These are phyloP conservation scores for Dromiciops gliroides DNA, from an alignment of 2,113 vertebrate genomes.

Conservation along the genomic window DNA sequence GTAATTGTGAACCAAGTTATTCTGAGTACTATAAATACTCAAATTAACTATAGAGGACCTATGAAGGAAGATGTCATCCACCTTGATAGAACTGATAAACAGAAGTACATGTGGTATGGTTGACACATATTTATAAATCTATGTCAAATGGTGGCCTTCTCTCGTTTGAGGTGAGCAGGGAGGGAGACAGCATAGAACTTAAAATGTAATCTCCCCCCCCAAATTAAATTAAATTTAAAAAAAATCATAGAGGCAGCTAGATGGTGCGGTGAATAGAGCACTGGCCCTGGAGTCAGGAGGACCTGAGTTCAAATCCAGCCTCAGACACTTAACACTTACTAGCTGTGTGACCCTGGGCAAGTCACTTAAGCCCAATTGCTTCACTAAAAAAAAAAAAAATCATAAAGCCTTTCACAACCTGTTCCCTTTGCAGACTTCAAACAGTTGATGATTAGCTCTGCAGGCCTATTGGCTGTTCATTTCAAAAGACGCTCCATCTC, in stretches of 20 bases:
- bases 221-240: neutral
- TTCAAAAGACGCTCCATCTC: neutral
- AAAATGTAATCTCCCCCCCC: neutral
- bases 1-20: neutral
- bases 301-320: too few relatives aligned
- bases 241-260: too few relatives aligned
- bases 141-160: neutral
- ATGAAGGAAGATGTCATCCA: neutral
- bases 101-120: too few relatives aligned
- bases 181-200: neutral
- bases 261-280: too few relatives aligned
- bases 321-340: too few relatives aligned
- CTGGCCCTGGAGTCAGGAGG: too few relatives aligned
- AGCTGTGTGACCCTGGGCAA: too few relatives aligned
- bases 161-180: neutral
- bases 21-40: neutral
- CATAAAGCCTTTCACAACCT: neutral
- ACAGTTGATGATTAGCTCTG: neutral
- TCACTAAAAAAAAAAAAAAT: too few relatives aligned
- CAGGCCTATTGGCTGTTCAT: neutral
- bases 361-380: too few relatives aligned
- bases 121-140: neutral
- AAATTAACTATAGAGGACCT: neutral
- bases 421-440: neutral
- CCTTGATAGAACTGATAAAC: neutral